Conservation (phyloP, 2,888 invertebrate genomes). For the Nudaria mundana region DNA sequence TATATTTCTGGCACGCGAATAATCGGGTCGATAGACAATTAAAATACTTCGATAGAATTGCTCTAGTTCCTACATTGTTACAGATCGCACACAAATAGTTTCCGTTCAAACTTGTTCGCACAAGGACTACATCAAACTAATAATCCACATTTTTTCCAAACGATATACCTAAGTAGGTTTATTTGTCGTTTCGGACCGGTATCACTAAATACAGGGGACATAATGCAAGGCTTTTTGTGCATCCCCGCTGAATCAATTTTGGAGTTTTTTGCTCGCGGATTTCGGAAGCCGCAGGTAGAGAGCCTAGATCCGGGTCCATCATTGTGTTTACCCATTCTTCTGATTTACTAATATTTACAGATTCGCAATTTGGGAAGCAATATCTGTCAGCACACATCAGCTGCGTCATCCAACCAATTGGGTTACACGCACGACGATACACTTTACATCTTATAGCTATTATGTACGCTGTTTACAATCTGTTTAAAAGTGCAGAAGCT, state of each 20-base stretch:
- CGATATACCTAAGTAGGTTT: slow-evolving; percentile 74
- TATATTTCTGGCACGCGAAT: slow-evolving; percentile 52
- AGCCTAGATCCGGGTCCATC: slow-evolving; percentile 71
- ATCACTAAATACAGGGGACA: slow-evolving; percentile 70
- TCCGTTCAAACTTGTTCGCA: slow-evolving; percentile 20
- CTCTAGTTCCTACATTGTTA: slow-evolving; percentile 40
- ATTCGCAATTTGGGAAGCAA: slow-evolving; percentile 71
- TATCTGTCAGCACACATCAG: slow-evolving; percentile 73
- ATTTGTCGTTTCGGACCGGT: slow-evolving; percentile 69
- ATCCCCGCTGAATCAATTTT: slow-evolving; percentile 72
- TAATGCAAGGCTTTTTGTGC: slow-evolving; percentile 64
- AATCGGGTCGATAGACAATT: slow-evolving; percentile 65
- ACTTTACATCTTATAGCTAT: slow-evolving; percentile 29
- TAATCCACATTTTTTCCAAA: slow-evolving; percentile 67
- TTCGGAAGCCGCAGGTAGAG: slow-evolving; percentile 80
- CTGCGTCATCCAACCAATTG: slow-evolving; percentile 66
- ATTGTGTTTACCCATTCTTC: slow-evolving; percentile 60
- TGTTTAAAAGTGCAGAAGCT: slow-evolving; percentile 17
- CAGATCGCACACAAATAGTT: slow-evolving; percentile 24
- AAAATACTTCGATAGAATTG: slow-evolving; percentile 42
- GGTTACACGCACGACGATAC: slow-evolving; percentile 42
- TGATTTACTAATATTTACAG: slow-evolving; percentile 73
- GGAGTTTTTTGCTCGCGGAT: slow-evolving; percentile 67
- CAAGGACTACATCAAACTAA: slow-evolving; percentile 52
- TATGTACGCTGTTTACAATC: slow-evolving; percentile 37